Evolutionary conservation across 2,888 invertebrate species (phyloP).

Genomic region (Drosophila niveifrons): DNA sequence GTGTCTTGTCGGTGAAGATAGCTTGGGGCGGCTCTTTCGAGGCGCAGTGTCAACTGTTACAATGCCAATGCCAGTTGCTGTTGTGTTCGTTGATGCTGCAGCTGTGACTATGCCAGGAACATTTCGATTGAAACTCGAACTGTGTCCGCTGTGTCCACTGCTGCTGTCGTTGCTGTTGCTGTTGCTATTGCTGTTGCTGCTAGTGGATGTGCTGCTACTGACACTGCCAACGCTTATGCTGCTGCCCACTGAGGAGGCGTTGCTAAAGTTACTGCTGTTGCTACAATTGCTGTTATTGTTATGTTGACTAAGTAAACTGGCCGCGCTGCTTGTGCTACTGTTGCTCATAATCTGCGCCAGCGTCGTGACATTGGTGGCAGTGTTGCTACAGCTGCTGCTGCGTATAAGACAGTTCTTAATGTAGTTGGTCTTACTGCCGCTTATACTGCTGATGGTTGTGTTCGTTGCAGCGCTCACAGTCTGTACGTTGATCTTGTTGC

Average conservation of each 20-base stretch:
- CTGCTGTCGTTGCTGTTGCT: slow-evolving; percentile 56
- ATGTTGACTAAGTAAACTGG: slow-evolving; percentile 72
- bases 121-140: slow-evolving; percentile 72
- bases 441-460: slow-evolving; percentile 55
- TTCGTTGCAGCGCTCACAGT: slow-evolving; percentile 67
- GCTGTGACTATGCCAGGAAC: slow-evolving; percentile 57
- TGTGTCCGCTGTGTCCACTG: slow-evolving; percentile 55
- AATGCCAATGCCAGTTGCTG: slow-evolving; percentile 73
- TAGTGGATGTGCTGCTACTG: slow-evolving; percentile 64
- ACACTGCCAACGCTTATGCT: slow-evolving; percentile 74
- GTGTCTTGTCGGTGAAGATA: slow-evolving; percentile 95
- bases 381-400: slow-evolving; percentile 83
- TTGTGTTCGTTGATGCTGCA: slow-evolving; percentile 57
- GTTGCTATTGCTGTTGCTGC: slow-evolving; percentile 60
- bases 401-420: slow-evolving; percentile 83
- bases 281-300: slow-evolving; percentile 73
- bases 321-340: slow-evolving; percentile 79
- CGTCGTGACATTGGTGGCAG: slow-evolving; percentile 82
- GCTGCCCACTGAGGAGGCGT: slow-evolving; percentile 75
- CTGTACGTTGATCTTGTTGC: slow-evolving; percentile 60
- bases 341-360: slow-evolving; percentile 83
- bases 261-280: slow-evolving; percentile 75
- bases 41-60: slow-evolving; percentile 76
- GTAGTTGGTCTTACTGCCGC: slow-evolving; percentile 73
- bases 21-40: slow-evolving; percentile 92